These are phyloP conservation scores for Orchestia grillus DNA, from an alignment of 1,140 invertebrate genomes.

Conservation along the genomic window DNA sequence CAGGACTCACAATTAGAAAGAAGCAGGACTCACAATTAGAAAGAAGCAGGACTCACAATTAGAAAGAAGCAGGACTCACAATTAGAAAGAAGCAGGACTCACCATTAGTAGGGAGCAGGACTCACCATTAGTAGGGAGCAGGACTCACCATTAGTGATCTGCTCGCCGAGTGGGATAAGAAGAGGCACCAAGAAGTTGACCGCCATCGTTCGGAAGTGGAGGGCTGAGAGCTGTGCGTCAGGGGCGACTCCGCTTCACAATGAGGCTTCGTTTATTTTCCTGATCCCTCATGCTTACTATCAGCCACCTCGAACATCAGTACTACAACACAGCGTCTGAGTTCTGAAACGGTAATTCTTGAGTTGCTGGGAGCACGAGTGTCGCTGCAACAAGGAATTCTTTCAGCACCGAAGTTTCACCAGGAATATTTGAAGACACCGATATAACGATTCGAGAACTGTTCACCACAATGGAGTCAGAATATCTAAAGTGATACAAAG, in stretches of 20 bases:
- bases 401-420: background rate
- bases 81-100: too few species aligned
- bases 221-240: background rate
- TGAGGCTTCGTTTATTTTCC: background rate
- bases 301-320: background rate
- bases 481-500: background rate
- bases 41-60: too few species aligned
- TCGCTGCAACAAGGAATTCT: background rate
- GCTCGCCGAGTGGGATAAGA: conserved; percentile 49
- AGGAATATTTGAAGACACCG: too few species aligned
- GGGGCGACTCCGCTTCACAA: background rate
- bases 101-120: too few species aligned
- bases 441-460: too few species aligned
- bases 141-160: conserved; percentile 56
- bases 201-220: background rate
- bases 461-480: background rate
- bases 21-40: too few species aligned
- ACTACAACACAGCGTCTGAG: background rate
- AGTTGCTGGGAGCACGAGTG: background rate
- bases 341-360: background rate
- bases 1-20: too few species aligned
- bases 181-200: conserved; percentile 49
- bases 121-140: too few species aligned
- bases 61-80: too few species aligned
- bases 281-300: background rate